Evolutionary conservation across 2,113 vertebrate species (phyloP), one percentile per base, ranked within the genome.

Genomic region (Speoplatyrhinus poulsoni): DNA sequence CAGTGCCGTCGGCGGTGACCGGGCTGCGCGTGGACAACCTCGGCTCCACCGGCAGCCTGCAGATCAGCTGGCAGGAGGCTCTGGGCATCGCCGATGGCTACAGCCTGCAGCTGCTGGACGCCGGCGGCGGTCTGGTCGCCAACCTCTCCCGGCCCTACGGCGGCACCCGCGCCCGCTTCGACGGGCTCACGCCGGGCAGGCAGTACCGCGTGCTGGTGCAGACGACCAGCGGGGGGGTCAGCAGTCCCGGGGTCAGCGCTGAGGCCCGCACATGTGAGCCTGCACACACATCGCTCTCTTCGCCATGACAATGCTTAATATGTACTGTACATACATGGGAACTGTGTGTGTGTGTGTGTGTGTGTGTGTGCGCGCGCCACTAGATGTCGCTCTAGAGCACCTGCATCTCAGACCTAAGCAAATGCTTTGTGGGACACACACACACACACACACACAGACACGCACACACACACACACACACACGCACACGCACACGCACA

Each of bases 31-130:
- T 93, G 50, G 90, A 95, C 67, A 90, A 94, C 57, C 85, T 82
- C 0, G 91, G 91, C 52, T 91, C 91, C 77, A 95, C 92, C 78
- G 88, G 93, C 69, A 94, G 94, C 76, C 83, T 99, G 71, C 85
- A 89, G 78, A 93, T 95, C 73, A 94, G 79, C 57, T 99, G 97
- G 97, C 91, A 93, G 70, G 91, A 93, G 33, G 94, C 94, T 26
- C 46, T 80, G 55, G 98, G 98, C 0, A 81, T 96, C 61, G 92
- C 92, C 0, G 96, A 98, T 47, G 92, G 94, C 12, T 99, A 97
- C 0, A 85, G 88, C 3, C 90, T 99, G 85, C 93, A 96, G 69
- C 92, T 99, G 7, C 83, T 95, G 60, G 96, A 91, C 0, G 93
- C 94, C 12, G 78, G 94, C 33, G 94, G 94, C 1, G 0, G 69